phyloP scores from a whole-genome alignment of 2,797 vertebrate genomes.

The Lepilemur ruficaudatus region DNA sequence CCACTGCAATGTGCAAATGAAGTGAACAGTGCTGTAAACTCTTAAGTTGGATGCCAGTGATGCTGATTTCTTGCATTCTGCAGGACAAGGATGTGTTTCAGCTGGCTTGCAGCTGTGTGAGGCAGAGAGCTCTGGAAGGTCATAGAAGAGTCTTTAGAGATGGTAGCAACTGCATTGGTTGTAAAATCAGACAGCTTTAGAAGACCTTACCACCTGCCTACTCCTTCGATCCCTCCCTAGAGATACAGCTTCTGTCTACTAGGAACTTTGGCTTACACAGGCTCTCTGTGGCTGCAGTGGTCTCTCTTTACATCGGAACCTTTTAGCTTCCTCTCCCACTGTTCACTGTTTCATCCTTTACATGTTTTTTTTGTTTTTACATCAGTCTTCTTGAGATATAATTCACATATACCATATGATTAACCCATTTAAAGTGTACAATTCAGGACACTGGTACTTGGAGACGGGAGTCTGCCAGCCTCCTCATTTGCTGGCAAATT shows the following conservation, averaged over 20 bases:
- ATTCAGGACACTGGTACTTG: no score
- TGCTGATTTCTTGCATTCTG: background rate
- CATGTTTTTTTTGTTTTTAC: background rate
- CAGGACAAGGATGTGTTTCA: background rate
- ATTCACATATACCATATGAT: background rate
- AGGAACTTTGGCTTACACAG: background rate
- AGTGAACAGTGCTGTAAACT: background rate
- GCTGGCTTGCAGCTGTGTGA: background rate
- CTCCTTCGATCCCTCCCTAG: background rate
- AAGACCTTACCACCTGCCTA: background rate
- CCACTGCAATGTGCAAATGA: no score
- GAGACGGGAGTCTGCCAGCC: no score
- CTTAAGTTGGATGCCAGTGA: background rate
- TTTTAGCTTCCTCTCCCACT: background rate
- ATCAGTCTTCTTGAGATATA: background rate
- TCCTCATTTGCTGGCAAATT: no score
- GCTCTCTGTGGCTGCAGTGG: fast-evolving
- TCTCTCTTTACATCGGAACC: background rate
- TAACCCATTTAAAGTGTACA: background rate
- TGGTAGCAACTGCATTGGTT: background rate
- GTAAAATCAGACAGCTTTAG: background rate
- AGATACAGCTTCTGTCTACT: background rate
- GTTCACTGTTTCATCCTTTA: background rate
- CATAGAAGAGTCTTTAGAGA: background rate
- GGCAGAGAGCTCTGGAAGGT: background rate